phyloP scores from a whole-genome alignment of 1,140 invertebrate species.

The Grapholita molesta region DNA sequence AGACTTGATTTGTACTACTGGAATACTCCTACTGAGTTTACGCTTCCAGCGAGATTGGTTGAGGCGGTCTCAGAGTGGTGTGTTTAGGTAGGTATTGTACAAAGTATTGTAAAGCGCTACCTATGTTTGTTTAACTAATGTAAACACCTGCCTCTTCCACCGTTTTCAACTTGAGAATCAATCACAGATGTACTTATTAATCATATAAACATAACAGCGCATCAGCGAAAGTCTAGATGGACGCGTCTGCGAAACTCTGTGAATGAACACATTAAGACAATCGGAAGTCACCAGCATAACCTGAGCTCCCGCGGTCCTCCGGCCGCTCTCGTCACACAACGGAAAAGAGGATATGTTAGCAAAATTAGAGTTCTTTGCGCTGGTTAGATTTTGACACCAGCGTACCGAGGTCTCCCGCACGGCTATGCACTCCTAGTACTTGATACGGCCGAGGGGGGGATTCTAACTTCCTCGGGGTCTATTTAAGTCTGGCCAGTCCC shows the following conservation, averaged over 20 bases:
- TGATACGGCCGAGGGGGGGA: neutral
- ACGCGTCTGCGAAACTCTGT: constrained; percentile 55
- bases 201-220: constrained; percentile 14
- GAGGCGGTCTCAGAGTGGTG: too few species aligned
- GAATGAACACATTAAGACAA: constrained; percentile 66
- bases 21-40: too few species aligned
- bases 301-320: constrained; percentile 34
- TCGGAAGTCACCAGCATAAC: constrained; percentile 34
- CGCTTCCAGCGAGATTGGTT: too few species aligned
- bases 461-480: constrained; percentile 29
- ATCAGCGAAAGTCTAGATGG: constrained; percentile 38
- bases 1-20: too few species aligned
- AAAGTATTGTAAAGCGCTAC: too few species aligned
- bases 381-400: constrained; percentile 23
- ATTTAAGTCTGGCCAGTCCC: constrained; percentile 40
- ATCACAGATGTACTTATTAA: neutral
- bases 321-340: too few species aligned
- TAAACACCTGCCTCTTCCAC: neutral
- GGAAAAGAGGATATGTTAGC: constrained; percentile 22
- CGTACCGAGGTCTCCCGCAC: constrained; percentile 33
- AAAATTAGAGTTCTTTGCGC: constrained; percentile 25
- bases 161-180: neutral
- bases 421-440: neutral
- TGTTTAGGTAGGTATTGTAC: too few species aligned
- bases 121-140: too few species aligned